Conservation (phyloP, 1,140 invertebrate species). For the Lasioglossum baleicum region DNA sequence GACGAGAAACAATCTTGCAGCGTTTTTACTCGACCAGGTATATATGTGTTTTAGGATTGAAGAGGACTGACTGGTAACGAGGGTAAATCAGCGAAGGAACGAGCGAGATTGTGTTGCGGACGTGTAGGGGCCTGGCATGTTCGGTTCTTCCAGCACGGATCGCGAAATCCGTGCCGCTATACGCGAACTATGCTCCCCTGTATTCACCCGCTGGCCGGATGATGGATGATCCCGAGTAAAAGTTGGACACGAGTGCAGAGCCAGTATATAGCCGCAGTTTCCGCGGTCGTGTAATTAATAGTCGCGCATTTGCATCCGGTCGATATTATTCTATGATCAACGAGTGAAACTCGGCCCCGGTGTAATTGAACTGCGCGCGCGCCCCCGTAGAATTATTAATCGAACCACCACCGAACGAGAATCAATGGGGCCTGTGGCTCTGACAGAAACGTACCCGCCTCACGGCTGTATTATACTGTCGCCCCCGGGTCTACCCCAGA, state of each 20-base stretch:
- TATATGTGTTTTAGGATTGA: neutral
- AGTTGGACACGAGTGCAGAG: slow-evolving; percentile 13
- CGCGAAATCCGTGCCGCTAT: neutral
- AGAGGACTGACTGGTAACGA: too few relatives aligned
- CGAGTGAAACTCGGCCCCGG: slow-evolving; percentile 30
- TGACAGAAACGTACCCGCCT: slow-evolving; percentile 44
- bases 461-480: slow-evolving; percentile 20
- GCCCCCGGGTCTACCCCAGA: neutral
- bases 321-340: slow-evolving; percentile 50
- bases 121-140: too few relatives aligned
- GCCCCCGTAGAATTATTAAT: slow-evolving; percentile 44
- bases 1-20: too few relatives aligned
- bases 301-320: slow-evolving; percentile 38
- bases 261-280: slow-evolving; percentile 25
- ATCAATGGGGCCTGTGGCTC: slow-evolving; percentile 33
- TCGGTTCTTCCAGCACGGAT: too few relatives aligned
- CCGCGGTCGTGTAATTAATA: slow-evolving; percentile 44
- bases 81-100: too few relatives aligned
- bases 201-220: neutral
- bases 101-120: too few relatives aligned
- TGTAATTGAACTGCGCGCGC: slow-evolving; percentile 38
- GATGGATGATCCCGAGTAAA: slow-evolving; percentile 26
- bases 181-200: neutral
- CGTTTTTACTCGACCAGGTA: too few relatives aligned
- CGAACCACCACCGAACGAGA: slow-evolving; percentile 21